A percentile compares a stretch with the other conserved stretches of the same genome.
These are phyloP conservation scores for Hyppa rectilinea DNA, from an alignment of 2,888 invertebrate genomes.

Conservation along the genomic window DNA sequence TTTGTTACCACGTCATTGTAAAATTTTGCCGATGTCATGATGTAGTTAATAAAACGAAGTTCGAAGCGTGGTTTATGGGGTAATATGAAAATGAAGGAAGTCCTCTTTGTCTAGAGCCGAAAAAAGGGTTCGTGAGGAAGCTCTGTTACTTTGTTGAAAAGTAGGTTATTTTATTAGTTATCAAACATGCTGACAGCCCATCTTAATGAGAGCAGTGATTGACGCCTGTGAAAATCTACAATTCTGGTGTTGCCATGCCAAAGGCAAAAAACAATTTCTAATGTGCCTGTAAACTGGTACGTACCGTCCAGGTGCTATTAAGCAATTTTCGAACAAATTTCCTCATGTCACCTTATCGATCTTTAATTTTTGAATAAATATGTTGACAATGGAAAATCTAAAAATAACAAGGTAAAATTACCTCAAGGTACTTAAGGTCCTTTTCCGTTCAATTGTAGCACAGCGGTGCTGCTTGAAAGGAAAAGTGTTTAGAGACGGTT, in stretches of 20 bases:
- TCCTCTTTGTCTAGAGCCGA: slow-evolving; percentile 17
- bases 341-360: neutral
- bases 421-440: neutral
- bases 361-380: neutral
- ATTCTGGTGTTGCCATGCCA: neutral
- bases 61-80: slow-evolving; percentile 56
- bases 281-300: neutral
- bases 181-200: neutral
- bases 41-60: slow-evolving; percentile 57
- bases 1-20: slow-evolving; percentile 60
- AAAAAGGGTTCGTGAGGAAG: slow-evolving; percentile 12
- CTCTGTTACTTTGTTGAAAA: neutral
- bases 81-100: slow-evolving; percentile 40
- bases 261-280: neutral
- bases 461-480: neutral
- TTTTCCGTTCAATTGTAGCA: neutral
- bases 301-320: neutral
- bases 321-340: neutral
- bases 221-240: neutral
- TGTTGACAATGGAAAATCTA: neutral
- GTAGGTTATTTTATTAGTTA: neutral
- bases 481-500: too few relatives aligned
- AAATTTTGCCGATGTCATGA: slow-evolving; percentile 57
- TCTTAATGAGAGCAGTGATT: neutral
- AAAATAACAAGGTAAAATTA: neutral